Evolutionary conservation across 2,113 vertebrate genomes (phyloP).

Genomic region (Rhegmatorhina hoffmannsi): DNA sequence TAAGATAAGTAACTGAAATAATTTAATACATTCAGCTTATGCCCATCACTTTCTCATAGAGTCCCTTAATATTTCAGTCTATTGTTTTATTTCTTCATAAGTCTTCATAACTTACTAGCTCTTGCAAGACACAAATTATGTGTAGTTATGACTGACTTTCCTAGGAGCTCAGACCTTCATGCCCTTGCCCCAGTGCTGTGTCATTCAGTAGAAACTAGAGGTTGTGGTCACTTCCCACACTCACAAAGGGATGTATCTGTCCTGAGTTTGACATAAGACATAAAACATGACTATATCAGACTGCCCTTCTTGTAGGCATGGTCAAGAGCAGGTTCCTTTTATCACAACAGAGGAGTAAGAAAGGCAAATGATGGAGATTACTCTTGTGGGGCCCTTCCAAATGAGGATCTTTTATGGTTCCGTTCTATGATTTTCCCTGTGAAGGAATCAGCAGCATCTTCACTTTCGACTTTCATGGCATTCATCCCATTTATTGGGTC

Average conservation of each 20-base stretch:
- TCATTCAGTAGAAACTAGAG: background rate
- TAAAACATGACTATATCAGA: background rate
- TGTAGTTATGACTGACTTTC: background rate
- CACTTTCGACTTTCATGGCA: background rate
- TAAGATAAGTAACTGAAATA: background rate
- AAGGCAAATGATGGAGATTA: background rate
- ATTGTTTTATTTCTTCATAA: background rate
- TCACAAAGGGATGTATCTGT: rapidly evolving
- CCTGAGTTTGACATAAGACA: background rate
- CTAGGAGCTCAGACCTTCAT: rapidly evolving
- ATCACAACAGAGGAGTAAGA: background rate
- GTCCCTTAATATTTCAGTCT: background rate
- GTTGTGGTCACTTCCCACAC: background rate
- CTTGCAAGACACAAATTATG: background rate
- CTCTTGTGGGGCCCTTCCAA: too few relatives aligned
- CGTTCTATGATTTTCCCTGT: background rate
- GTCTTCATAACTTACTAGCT: background rate
- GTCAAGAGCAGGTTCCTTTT: rapidly evolving
- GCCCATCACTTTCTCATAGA: background rate
- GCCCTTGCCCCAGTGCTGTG: rapidly evolving
- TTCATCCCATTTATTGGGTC: rapidly evolving
- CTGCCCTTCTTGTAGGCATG: rapidly evolving
- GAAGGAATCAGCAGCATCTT: background rate
- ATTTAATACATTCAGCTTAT: background rate
- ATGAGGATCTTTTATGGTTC: background rate